These are phyloP conservation scores for Rapana venosa DNA, from an alignment of 2,888 invertebrate species.

Conservation along the genomic window DNA sequence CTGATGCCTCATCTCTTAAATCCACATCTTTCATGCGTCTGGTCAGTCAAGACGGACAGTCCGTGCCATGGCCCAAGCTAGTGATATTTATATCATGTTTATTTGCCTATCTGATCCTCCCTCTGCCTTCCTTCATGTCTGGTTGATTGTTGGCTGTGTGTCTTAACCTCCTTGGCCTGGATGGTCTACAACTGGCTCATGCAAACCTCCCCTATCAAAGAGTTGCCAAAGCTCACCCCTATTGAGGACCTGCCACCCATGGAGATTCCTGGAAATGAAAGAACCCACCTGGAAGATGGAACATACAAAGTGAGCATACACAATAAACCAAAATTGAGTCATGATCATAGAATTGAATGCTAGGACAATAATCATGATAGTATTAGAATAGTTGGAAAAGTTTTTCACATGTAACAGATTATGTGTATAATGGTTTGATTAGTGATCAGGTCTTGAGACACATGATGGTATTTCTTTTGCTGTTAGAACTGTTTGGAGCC, in stretches of 20 bases:
- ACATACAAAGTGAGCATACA: slow-evolving; percentile 61
- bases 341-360: too few relatives aligned
- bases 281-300: slow-evolving; percentile 64
- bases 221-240: slow-evolving; percentile 59
- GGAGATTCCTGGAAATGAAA: slow-evolving; percentile 68
- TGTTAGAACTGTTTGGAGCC: too few relatives aligned
- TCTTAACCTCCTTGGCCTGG: slow-evolving; percentile 62
- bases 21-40: slow-evolving; percentile 6
- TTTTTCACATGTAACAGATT: too few relatives aligned
- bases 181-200: slow-evolving; percentile 64
- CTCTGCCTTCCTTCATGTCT: slow-evolving; percentile 71
- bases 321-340: too few relatives aligned
- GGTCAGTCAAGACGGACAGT: slow-evolving; percentile 16
- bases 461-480: too few relatives aligned
- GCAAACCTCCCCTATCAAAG: slow-evolving; percentile 57
- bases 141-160: slow-evolving; percentile 69
- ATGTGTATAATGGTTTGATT: too few relatives aligned
- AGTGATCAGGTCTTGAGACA: too few relatives aligned
- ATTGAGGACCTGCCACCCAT: slow-evolving; percentile 68
- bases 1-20: background rate
- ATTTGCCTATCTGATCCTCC: slow-evolving; percentile 68
- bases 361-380: too few relatives aligned
- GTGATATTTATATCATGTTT: slow-evolving; percentile 51
- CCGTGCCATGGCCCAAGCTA: slow-evolving; percentile 42
- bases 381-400: too few relatives aligned